Percentiles rank a stretch among this genome's conserved stretches.
Conservation (phyloP, 2,888 invertebrate genomes). For the Argynnis bischoffii region DNA sequence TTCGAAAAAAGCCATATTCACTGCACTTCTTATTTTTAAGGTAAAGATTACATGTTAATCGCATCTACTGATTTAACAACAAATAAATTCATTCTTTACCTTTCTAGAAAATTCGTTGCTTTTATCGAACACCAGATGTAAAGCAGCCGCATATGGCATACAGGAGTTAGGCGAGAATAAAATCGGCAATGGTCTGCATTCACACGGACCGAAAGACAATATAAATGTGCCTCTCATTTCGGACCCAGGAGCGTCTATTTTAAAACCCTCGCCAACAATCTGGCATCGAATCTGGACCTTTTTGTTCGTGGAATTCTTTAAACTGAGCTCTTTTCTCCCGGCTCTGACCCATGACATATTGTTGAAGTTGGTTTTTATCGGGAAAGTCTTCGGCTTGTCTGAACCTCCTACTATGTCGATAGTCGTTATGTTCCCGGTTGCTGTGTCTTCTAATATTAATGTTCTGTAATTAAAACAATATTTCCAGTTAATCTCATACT, state of each 20-base stretch:
- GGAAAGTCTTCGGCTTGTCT: slow-evolving; percentile 61
- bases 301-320: slow-evolving; percentile 64
- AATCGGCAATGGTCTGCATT: slow-evolving; percentile 62
- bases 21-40: too few species aligned
- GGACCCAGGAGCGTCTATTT: slow-evolving; percentile 61
- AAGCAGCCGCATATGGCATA: slow-evolving; percentile 55
- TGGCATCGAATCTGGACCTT: slow-evolving; percentile 66
- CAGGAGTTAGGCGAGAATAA: slow-evolving; percentile 57
- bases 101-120: slow-evolving; percentile 63
- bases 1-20: too few species aligned
- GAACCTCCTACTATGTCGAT: slow-evolving; percentile 59
- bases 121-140: slow-evolving; percentile 65
- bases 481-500: not conserved
- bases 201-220: slow-evolving; percentile 60
- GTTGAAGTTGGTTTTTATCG: slow-evolving; percentile 65
- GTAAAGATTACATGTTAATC: not conserved
- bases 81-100: slow-evolving; percentile 47
- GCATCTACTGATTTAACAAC: not conserved
- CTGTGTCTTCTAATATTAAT: slow-evolving; percentile 62
- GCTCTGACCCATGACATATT: slow-evolving; percentile 66
- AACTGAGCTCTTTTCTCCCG: slow-evolving; percentile 67
- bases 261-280: slow-evolving; percentile 68
- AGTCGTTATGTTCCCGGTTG: slow-evolving; percentile 51
- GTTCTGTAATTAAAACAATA: slow-evolving; percentile 50
- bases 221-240: slow-evolving; percentile 60